Evolutionary conservation across 2,888 invertebrate genomes (phyloP), one percentile per base, ranked within the genome.

Genomic region (Megalurothrips usitatus): DNA sequence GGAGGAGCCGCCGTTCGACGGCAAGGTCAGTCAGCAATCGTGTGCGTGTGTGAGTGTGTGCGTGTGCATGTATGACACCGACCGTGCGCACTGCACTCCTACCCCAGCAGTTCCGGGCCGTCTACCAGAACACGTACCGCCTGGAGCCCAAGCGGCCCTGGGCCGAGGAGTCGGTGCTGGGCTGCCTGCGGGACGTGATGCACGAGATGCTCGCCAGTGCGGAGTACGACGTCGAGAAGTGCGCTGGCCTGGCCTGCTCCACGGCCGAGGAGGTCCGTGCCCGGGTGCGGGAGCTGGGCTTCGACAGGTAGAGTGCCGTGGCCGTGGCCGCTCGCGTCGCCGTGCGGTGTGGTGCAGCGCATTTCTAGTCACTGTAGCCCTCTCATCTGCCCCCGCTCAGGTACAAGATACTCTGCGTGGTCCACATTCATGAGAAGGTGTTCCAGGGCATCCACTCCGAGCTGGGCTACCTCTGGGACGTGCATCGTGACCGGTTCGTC

Each of bases 401-500:
- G 84, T 93, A 91, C 86, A 91, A 92, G 86, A 88, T 93, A 80
- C 87, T 92, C 82, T 91, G 91, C 34, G 85, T 88, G 11, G 92
- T 93, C 23, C 90, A 90, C 34, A 91, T 93, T 81, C 91, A 92
- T 17, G 93, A 94, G 86, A 91, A 92, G 82, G 88, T 90, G 80
- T 90, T 91, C 83, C 93, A 94, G 85, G 91, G 92, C 81, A 87
- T 93, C 78, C 88, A 90, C 81, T 87, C 90, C 12, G 89, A 89
- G 75, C 89, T 92, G 84, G 89, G 91, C 82, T 93, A 92, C 86
- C 86, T 93, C 28, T 93, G 93, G 93, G 93, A 94, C 85, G 86
- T 88, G 68, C 90, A 92, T 79, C 83, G 78, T 89, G 94, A 94
- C 84, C 88, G 88, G 80, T 93, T 91, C 85, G 91, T 91, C 0